phyloP scores from a whole-genome alignment of 2,797 vertebrate species.

The Malacoctenus gilli region DNA sequence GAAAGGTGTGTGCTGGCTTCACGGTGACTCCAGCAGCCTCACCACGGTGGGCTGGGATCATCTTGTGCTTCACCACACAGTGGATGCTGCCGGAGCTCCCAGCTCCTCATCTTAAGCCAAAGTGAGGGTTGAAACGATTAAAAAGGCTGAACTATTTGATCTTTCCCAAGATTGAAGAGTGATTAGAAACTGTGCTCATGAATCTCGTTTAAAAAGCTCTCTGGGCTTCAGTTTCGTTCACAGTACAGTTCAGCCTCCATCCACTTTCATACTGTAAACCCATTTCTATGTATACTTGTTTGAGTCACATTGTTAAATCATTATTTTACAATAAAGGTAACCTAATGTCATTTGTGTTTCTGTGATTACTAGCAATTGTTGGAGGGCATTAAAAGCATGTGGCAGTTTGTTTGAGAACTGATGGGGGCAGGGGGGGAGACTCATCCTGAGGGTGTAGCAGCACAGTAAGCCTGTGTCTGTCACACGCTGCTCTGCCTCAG shows the following conservation, averaged over 20 bases:
- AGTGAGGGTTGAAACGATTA: not conserved
- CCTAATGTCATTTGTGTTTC: constrained; percentile 13
- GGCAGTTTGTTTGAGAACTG: too few species aligned
- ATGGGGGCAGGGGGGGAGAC: too few species aligned
- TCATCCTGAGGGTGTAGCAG: too few species aligned
- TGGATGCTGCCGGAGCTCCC: constrained; percentile 50
- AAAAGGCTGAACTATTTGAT: too few species aligned
- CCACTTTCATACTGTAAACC: constrained; percentile 17
- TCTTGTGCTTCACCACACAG: constrained; percentile 90
- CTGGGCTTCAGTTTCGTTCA: not conserved
- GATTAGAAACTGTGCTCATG: too few species aligned
- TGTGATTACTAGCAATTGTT: too few species aligned
- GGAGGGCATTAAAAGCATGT: too few species aligned
- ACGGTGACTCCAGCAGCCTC: constrained; percentile 81
- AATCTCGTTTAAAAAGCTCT: not conserved
- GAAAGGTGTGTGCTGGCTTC: constrained; percentile 89
- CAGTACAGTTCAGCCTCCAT: too few species aligned
- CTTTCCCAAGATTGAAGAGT: too few species aligned
- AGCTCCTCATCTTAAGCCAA: constrained; percentile 55
- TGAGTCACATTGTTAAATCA: too few species aligned
- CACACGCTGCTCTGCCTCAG: too few species aligned
- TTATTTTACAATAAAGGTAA: constrained; percentile 67
- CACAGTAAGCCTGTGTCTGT: too few species aligned
- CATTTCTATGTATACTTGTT: constrained; percentile 42
- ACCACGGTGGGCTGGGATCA: constrained; percentile 97